These are phyloP conservation scores for Ophion obscuratus DNA, from an alignment of 2,888 invertebrate species.

Conservation along the genomic window DNA sequence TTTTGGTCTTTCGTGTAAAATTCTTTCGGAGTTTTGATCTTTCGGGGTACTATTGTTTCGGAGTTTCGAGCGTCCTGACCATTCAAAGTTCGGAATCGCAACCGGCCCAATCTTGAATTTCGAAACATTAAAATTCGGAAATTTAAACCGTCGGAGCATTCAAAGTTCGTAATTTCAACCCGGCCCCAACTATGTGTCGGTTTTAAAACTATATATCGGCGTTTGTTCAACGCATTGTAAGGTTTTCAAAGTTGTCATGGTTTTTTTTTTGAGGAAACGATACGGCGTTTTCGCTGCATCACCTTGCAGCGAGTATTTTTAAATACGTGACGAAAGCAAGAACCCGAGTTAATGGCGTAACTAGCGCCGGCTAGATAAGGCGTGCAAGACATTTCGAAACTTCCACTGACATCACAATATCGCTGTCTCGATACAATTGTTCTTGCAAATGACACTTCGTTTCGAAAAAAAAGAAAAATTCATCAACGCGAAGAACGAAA, in stretches of 20 bases:
- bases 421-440: not conserved
- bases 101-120: too few species aligned
- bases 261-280: not conserved
- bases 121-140: too few species aligned
- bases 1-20: too few species aligned
- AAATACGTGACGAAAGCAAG: slow-evolving; percentile 3
- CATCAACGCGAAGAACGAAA: not conserved
- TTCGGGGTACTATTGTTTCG: too few species aligned
- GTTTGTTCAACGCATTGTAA: too few species aligned
- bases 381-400: not conserved
- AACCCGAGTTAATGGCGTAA: not conserved
- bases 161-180: too few species aligned
- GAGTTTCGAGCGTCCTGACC: too few species aligned
- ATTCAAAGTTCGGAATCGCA: too few species aligned
- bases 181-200: too few species aligned
- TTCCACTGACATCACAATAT: not conserved
- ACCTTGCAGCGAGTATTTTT: not conserved
- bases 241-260: not conserved
- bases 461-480: not conserved
- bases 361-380: not conserved
- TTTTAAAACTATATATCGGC: not conserved
- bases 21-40: too few species aligned
- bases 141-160: too few species aligned
- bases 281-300: not conserved
- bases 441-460: not conserved